Percentiles rank a stretch among this genome's conserved stretches.
Conservation (phyloP, 2,888 invertebrate species). For the Caenorhabditis uteleia region DNA sequence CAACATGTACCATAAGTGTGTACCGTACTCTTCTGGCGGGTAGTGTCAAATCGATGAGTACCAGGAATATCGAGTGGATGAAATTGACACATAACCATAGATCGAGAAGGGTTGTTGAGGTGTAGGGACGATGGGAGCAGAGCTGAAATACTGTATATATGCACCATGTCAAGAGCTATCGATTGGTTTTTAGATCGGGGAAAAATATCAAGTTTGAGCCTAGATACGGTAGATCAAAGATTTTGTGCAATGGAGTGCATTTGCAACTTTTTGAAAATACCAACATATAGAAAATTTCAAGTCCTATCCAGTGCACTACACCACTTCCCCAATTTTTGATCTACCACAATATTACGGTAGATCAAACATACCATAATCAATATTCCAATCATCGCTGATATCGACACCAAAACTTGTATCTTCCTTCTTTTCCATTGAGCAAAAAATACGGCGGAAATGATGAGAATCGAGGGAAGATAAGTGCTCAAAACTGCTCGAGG, state of each 20-base stretch:
- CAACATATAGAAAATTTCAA: too few species aligned
- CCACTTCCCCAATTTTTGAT: too few species aligned
- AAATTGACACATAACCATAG: slow-evolving; percentile 65
- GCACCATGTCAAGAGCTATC: too few species aligned
- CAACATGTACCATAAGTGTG: slow-evolving; percentile 52
- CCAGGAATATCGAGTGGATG: slow-evolving; percentile 55
- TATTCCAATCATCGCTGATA: slow-evolving; percentile 55
- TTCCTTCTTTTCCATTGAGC: slow-evolving; percentile 67
- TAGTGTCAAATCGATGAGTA: slow-evolving; percentile 49
- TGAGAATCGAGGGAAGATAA: slow-evolving; percentile 62
- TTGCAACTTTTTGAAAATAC: not conserved
- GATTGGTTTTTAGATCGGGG: not conserved
- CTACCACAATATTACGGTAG: too few species aligned
- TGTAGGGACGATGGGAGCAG: slow-evolving; percentile 41
- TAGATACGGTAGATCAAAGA: not conserved
- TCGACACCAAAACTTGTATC: slow-evolving; percentile 57
- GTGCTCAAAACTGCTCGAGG: slow-evolving; percentile 53
- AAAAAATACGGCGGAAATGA: slow-evolving; percentile 58
- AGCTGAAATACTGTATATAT: slow-evolving; percentile 43
- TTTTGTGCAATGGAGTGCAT: not conserved
- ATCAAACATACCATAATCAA: slow-evolving; percentile 57
- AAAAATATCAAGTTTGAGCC: not conserved
- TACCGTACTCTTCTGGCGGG: slow-evolving; percentile 55
- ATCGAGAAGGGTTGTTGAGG: slow-evolving; percentile 59
- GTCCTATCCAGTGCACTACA: too few species aligned